Evolutionary conservation across 2,888 invertebrate species (phyloP), one percentile per base, ranked within the genome.

Genomic region (Lasius platythorax): DNA sequence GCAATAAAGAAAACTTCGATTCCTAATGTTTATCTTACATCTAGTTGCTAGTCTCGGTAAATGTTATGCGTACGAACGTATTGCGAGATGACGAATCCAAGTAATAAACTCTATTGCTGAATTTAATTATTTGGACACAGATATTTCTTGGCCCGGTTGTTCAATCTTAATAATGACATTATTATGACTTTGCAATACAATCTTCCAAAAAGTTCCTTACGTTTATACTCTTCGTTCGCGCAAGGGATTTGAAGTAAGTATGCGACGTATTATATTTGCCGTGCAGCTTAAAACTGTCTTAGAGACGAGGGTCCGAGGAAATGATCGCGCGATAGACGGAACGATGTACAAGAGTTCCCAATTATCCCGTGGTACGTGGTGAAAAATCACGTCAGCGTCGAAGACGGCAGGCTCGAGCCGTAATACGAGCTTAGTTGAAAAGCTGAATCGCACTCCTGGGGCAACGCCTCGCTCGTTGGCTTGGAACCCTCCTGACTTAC

Each of bases 371-470:
- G 82, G 83, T 83, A 85, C 86, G 85, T 37, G 53, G 88, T 89
- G 90, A 87, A 90, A 91, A 90, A 90, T 91, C 91, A 88, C 91
- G 84, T 87, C 84, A 87, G 88, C 79, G 85, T 88, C 84, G 79
- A 85, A 87, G 89, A 86, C 75, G 79, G 67, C 64, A 61, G 37
- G 76, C 79, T 53, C 84, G 87, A 83, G 87, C 73, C 85, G 87
- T 88, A 89, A 91, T 91, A 88, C 87, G 91, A 91, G 90, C 89
- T 90, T 90, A 90, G 92, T 91, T 91, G 91, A 92, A 92, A 91
- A 92, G 91, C 92, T 88, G 91, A 91, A 92, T 92, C 91, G 92
- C 88, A 91, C 91, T 92, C 91, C 84, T 85, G 92, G 91, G 91
- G 91, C 87, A 91, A 90, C 92, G 91, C 90, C 91, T 90, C 78